These are phyloP conservation scores for Hemichromis elongatus DNA, from an alignment of 2,113 vertebrate genomes.

Conservation along the genomic window DNA sequence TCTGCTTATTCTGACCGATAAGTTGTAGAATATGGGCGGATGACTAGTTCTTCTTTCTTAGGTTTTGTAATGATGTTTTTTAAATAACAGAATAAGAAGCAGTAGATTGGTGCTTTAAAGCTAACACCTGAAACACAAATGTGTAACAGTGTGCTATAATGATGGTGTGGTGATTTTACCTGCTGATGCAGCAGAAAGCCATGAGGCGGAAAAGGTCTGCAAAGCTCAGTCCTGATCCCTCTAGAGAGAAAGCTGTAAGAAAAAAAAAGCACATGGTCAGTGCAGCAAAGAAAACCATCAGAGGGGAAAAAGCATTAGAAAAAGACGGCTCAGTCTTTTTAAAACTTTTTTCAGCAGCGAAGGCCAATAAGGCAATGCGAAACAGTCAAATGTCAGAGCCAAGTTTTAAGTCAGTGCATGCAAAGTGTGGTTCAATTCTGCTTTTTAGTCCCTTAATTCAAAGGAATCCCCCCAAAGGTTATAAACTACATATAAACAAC, in stretches of 20 bases:
- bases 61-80: background rate
- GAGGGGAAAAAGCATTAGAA: background rate
- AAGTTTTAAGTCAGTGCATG: background rate
- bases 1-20: background rate
- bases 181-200: slow-evolving; percentile 97
- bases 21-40: background rate
- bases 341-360: background rate
- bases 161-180: slow-evolving; percentile 70
- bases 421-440: background rate
- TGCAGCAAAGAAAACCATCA: background rate
- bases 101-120: background rate
- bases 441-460: background rate
- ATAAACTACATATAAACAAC: background rate
- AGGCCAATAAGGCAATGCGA: background rate
- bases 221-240: slow-evolving; percentile 93
- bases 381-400: background rate
- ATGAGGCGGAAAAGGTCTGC: slow-evolving; percentile 92
- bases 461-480: background rate
- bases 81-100: background rate
- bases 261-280: slow-evolving; percentile 3
- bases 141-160: background rate
- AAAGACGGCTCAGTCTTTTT: background rate
- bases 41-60: background rate
- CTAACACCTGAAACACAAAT: background rate
- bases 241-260: slow-evolving; percentile 86